These are phyloP conservation scores for Platycheirus rosarum DNA, from an alignment of 2,888 invertebrate species.

Conservation along the genomic window DNA sequence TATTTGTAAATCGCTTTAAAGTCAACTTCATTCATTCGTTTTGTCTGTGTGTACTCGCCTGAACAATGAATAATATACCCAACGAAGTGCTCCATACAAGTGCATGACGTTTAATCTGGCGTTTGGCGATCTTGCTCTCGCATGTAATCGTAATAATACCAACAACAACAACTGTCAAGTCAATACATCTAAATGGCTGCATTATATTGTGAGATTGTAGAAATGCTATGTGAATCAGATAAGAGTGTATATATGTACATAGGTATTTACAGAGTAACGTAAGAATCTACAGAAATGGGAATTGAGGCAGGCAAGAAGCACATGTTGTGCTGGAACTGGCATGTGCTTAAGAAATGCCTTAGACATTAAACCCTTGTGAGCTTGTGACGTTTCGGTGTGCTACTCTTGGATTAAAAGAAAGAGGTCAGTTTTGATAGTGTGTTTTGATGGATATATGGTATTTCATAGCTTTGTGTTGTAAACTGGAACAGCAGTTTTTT, in stretches of 20 bases:
- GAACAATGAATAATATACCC: constrained; percentile 42
- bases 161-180: constrained; percentile 37
- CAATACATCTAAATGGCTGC: constrained; percentile 53
- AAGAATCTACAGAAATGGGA: constrained; percentile 38
- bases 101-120: constrained; percentile 45
- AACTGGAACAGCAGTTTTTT: constrained; percentile 16
- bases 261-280: constrained; percentile 14
- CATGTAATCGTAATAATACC: constrained; percentile 12
- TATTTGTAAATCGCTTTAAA: constrained; percentile 14
- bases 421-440: constrained; percentile 50
- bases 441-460: constrained; percentile 1
- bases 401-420: constrained; percentile 31
- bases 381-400: constrained; percentile 33
- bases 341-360: constrained; percentile 38
- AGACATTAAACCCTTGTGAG: constrained; percentile 17
- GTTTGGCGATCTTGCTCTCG: constrained; percentile 50
- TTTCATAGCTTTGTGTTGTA: constrained; percentile 12
- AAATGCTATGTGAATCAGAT: constrained; percentile 51
- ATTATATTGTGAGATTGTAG: constrained; percentile 59
- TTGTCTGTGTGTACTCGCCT: constrained; percentile 35
- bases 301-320: constrained; percentile 58
- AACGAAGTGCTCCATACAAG: too few relatives aligned
- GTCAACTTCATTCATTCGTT: not conserved
- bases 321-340: constrained; percentile 55
- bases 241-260: not conserved